Percentiles rank a stretch among this genome's conserved stretches.
Conservation (phyloP, 2,888 invertebrate genomes). For the Lasioglossum pauxillum region DNA sequence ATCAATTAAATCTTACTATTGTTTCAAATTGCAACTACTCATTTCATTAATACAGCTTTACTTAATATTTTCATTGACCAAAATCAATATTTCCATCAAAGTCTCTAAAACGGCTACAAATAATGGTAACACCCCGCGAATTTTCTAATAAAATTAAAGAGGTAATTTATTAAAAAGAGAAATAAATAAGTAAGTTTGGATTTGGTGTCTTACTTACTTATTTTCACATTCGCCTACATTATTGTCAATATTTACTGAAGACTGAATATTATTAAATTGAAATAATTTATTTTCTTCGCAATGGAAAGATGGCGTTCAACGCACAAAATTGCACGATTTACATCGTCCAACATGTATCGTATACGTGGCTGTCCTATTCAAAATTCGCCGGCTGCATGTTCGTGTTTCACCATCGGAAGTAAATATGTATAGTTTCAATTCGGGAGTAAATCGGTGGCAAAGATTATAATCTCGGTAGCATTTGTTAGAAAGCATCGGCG, state of each 20-base stretch:
- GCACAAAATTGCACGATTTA: not conserved
- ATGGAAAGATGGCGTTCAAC: not conserved
- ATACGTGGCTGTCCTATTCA: too few species aligned
- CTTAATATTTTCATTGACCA: not conserved
- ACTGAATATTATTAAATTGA: not conserved
- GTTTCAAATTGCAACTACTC: too few species aligned
- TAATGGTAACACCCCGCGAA: not conserved
- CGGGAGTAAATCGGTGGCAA: slow-evolving; percentile 48
- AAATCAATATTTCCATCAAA: not conserved
- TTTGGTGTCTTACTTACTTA: too few species aligned
- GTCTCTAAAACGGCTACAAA: not conserved
- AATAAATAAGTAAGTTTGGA: not conserved
- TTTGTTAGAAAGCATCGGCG: slow-evolving; percentile 74
- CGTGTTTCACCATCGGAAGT: slow-evolving; percentile 5
- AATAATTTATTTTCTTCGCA: not conserved
- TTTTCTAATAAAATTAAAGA: not conserved
- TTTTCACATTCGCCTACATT: not conserved
- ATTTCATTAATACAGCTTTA: too few species aligned
- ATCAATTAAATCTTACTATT: too few species aligned
- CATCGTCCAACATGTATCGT: not conserved
- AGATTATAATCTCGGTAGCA: slow-evolving; percentile 55
- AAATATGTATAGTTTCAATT: slow-evolving; percentile 40
- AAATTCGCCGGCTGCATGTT: not conserved
- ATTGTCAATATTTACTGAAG: not conserved
- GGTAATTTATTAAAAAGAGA: not conserved